Evolutionary conservation across 2,797 vertebrate genomes (phyloP).

Genomic region (Pygocentrus nattereri): DNA sequence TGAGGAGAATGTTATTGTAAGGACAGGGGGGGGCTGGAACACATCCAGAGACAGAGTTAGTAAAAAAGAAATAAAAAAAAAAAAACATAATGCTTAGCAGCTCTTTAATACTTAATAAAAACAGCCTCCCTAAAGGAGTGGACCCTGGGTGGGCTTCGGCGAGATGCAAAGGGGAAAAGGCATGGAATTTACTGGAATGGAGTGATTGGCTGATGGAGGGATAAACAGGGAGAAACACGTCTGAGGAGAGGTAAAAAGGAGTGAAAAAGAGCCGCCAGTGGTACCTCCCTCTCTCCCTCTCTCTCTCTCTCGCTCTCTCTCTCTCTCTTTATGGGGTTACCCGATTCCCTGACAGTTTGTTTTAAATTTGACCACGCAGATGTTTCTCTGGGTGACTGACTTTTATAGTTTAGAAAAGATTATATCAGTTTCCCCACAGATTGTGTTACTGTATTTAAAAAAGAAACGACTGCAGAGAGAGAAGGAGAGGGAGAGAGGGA

Average conservation of each 20-base stretch:
- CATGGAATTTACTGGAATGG: slow-evolving; percentile 67
- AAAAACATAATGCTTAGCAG: slow-evolving; percentile 42
- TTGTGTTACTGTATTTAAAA: slow-evolving; percentile 98
- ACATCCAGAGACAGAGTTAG: slow-evolving; percentile 11
- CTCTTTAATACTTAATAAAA: slow-evolving; percentile 64
- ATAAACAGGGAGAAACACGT: slow-evolving; percentile 46
- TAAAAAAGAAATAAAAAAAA: slow-evolving; percentile 32
- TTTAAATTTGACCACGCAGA: slow-evolving; percentile 97
- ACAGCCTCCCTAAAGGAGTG: slow-evolving; percentile 42
- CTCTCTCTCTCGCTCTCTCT: slow-evolving; percentile 35
- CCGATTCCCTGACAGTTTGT: slow-evolving; percentile 95
- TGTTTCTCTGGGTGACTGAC: slow-evolving; percentile 98
- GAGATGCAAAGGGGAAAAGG: slow-evolving; percentile 39
- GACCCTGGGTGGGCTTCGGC: slow-evolving; percentile 48
- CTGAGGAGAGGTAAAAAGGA: slow-evolving; percentile 45
- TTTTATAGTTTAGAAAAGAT: slow-evolving; percentile 99
- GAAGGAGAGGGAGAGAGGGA: slow-evolving; percentile 39
- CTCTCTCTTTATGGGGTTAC: slow-evolving; percentile 89
- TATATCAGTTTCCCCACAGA: slow-evolving; percentile 97
- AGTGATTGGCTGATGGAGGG: slow-evolving; percentile 45
- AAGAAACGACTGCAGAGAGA: slow-evolving; percentile 61
- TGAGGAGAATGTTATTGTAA: slow-evolving; percentile 44
- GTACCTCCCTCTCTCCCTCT: slow-evolving; percentile 48
- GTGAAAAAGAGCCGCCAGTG: slow-evolving; percentile 58
- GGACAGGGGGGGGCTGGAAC: slow-evolving; percentile 26